Conservation (phyloP, 2,888 invertebrate species). For the Mamestra brassicae region DNA sequence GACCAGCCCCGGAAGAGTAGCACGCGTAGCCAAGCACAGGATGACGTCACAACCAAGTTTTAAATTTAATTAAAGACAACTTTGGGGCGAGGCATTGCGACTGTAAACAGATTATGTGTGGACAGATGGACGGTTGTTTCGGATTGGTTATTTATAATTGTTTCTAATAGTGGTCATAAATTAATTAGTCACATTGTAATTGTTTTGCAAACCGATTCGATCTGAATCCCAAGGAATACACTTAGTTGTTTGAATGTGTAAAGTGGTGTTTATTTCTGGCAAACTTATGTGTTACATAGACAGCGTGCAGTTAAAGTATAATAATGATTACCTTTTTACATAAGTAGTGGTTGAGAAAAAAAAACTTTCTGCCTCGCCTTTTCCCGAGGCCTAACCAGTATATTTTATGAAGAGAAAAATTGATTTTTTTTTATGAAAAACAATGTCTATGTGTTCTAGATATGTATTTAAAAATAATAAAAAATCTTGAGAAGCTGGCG, state of each 20-base stretch:
- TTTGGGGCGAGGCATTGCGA: conserved; percentile 78
- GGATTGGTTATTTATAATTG: too few species aligned
- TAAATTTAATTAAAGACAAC: conserved; percentile 89
- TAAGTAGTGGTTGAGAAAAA: too few species aligned
- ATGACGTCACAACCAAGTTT: conserved; percentile 82
- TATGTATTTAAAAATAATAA: background rate
- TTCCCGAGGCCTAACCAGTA: too few species aligned
- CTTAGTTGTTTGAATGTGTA: background rate
- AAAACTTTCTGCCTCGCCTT: too few species aligned
- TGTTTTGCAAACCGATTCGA: background rate
- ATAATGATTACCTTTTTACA: background rate
- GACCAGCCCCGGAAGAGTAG: conserved; percentile 63
- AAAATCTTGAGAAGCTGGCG: too few species aligned
- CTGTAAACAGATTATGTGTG: conserved; percentile 78
- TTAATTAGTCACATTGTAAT: background rate
- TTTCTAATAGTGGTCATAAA: conserved; percentile 3
- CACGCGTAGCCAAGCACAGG: conserved; percentile 74
- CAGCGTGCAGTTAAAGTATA: background rate
- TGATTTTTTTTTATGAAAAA: background rate
- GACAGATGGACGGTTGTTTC: conserved; percentile 71
- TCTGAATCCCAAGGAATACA: background rate
- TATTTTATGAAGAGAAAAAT: too few species aligned
- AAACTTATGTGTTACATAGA: background rate
- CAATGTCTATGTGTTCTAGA: background rate
- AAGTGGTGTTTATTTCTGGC: background rate